Evolutionary conservation across 2,888 invertebrate species (phyloP), one percentile per base, ranked within the genome.

Genomic region (Eristalis tenax): DNA sequence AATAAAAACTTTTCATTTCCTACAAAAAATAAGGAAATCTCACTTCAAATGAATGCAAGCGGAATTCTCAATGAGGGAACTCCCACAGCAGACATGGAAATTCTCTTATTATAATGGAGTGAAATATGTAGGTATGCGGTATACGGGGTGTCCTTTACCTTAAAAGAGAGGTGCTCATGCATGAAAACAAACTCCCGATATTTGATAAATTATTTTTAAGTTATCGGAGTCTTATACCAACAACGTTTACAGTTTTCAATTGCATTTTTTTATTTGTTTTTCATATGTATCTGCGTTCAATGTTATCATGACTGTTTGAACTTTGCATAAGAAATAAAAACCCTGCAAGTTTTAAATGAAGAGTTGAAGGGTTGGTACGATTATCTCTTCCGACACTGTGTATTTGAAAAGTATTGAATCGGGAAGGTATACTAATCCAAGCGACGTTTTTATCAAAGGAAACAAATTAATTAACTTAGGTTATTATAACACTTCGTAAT

Each of bases 11-110:
- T 86, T 83, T 83, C 74, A 75, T 82, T 86, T 86, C 78, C 86
- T 74, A 66, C 26, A 59, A 59, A 79, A 61, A 75, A 82, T 57
- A 76, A 73, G 76, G 71, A 64, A 83, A 80, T 68, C 76, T 75
- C 87, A 73, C 79, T 87, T 83, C 76, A 87, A 83, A 83, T 79
- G 79, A 83, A 87, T 87, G 87, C 83, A 83, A 87, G 76, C 68
- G 79, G 87, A 87, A 87, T 87, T 80, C 80, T 83, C 87, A 87
- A 87, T 87, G 87, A 87, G 87, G 75, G 69, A 38, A 87, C 83
- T 76, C 79, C 83, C 76, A 56, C 71, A 71, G 59, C 23, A 74
- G 75, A 79, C 77, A 83, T 83, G 78, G 50, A 83, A 87, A 73
- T 80, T 87, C 83, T 71, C 73, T 87, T 83, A 59, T 59, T 59